Conservation (phyloP, 2,888 invertebrate species). For the Balanococcus diminutus region DNA sequence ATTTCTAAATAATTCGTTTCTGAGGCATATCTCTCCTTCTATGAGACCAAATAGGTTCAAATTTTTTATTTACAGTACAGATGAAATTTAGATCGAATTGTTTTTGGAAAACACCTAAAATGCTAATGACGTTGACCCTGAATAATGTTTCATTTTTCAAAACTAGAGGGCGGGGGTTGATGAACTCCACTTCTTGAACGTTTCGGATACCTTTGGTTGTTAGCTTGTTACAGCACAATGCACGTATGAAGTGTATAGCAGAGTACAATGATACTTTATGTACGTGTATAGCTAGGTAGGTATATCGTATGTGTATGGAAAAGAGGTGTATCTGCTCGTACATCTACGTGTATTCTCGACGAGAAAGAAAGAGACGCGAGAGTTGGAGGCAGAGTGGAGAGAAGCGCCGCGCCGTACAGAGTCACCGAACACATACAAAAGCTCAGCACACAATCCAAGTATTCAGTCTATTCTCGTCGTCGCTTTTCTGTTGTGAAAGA, state of each 20-base stretch:
- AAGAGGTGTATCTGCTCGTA: background rate
- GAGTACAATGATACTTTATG: background rate
- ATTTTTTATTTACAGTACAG: too few relatives aligned
- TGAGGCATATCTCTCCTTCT: too few relatives aligned
- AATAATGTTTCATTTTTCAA: too few relatives aligned
- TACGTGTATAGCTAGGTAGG: background rate
- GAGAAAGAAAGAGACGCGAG: background rate
- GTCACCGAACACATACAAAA: background rate
- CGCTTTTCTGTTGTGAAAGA: constrained; percentile 43
- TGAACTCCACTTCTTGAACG: background rate
- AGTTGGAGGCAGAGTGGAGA: background rate
- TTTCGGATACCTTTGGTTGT: background rate
- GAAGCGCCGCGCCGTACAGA: background rate
- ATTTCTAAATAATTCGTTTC: too few relatives aligned
- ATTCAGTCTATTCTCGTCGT: constrained; percentile 50
- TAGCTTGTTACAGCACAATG: background rate
- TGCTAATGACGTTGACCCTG: too few relatives aligned
- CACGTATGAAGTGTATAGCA: background rate
- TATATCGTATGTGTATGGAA: background rate
- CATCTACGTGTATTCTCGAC: background rate
- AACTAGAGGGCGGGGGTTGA: too few relatives aligned
- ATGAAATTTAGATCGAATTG: too few relatives aligned
- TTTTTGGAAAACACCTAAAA: too few relatives aligned
- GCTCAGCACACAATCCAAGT: constrained; percentile 39
- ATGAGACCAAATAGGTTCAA: too few relatives aligned